Base-by-base conservation (phyloP, 2,113 vertebrate genomes). In the Hepsetus odoe region DNA sequence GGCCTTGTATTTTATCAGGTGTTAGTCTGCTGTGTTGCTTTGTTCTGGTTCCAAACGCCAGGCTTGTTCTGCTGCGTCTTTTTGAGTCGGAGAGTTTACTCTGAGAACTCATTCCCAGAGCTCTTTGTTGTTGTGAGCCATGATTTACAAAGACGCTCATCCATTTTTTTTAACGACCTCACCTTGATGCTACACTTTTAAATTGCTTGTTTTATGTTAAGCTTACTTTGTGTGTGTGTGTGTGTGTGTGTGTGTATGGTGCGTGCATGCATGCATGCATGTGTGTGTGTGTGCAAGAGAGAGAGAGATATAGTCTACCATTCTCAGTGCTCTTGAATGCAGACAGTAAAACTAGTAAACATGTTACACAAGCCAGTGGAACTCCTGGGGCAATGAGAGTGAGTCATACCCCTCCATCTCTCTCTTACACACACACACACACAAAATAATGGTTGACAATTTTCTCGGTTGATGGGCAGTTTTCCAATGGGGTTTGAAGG, bases 401-500 rank as follows among this genome's bases (percentile, higher is more conserved):
- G 55, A 61, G 38, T 46, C 32, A 38, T 5, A 58, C 30, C 14
- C 42, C 40, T 28, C 16, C n/a, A 4, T 33, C 59, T 9, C 26
- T 49, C 12, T 30, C 5, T 49, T 49, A 49, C 33, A 32, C 35
- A 35, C 35, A 74, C 33, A 35, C 18, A 62, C 49, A 56, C 35
- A 12, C 53, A 58, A 1, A 5, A 22, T 12, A 20, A 7, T 22
- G n/a, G n/a, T 26, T 33, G 64, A 20, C 64, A 30, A 55, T 67
- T 76, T 55, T 33, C 33, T 69, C 26, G 69, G 51, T 11, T 69
- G 65, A 77, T 46, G 65, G 56, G 44, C 53, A 59, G 18, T 69
- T 59, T 53, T 69, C 65, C 51, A 59, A 12, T 26, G 42, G 65
- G 65, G 53, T 58, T 46, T 77, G 65, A 77, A 77, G 75, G 75